Percentiles rank a stretch among this genome's conserved stretches.
Conservation (phyloP, 2,797 vertebrate species). For the Benthosema pterotum region DNA sequence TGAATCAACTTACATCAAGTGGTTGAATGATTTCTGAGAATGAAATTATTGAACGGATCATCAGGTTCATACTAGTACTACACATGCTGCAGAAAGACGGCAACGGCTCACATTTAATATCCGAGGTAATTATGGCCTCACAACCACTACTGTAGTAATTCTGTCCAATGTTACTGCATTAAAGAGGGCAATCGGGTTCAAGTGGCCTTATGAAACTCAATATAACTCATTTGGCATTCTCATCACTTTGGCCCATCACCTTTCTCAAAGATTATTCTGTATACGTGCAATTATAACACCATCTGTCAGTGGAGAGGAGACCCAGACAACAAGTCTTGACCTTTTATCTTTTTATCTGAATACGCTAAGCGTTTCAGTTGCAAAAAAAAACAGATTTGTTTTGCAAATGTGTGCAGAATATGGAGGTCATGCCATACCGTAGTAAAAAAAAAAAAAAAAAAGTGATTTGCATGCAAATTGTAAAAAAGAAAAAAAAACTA, state of each 20-base stretch:
- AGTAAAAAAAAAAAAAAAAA: slow-evolving; percentile 23
- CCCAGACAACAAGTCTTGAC: not conserved
- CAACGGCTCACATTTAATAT: slow-evolving; percentile 49
- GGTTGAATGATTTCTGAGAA: slow-evolving; percentile 40
- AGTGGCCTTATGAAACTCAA: slow-evolving; percentile 34
- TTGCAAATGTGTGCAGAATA: slow-evolving; percentile 53
- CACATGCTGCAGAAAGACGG: slow-evolving; percentile 33
- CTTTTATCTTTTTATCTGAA: slow-evolving; percentile 16
- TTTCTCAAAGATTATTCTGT: no score
- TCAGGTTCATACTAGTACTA: slow-evolving; percentile 45
- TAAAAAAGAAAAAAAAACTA: no score
- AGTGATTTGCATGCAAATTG: slow-evolving; percentile 41
- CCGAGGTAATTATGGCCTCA: slow-evolving; percentile 49
- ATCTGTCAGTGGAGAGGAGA: not conserved
- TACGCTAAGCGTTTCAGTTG: not conserved
- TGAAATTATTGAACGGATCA: slow-evolving; percentile 37
- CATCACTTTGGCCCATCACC: slow-evolving; percentile 13
- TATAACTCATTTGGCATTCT: slow-evolving; percentile 25
- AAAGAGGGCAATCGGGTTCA: slow-evolving; percentile 32
- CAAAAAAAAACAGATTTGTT: slow-evolving; percentile 38
- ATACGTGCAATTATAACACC: not conserved
- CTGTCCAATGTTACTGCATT: slow-evolving; percentile 44
- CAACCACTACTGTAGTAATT: slow-evolving; percentile 47
- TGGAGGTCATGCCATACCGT: slow-evolving; percentile 19
- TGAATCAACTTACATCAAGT: slow-evolving; percentile 36